Evolutionary conservation across 2,797 vertebrate genomes (phyloP), one percentile per base, ranked within the genome.

Genomic region (Coendou prehensilis): DNA sequence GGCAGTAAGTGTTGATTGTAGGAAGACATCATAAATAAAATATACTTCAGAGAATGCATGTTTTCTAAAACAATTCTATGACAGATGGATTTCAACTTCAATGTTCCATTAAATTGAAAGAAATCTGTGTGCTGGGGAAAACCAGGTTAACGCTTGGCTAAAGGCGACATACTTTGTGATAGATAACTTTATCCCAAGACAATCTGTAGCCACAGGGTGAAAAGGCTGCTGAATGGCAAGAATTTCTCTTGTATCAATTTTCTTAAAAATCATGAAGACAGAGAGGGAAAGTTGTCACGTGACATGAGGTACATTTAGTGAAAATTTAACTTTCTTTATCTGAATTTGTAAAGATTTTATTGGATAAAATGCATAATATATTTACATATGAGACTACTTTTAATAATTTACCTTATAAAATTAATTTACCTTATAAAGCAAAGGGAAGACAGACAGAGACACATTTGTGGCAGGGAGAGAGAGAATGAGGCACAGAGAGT

Each of bases 291-390:
- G 10, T 22, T 6, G 26, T 0, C 13, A 89, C 33, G 1, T 26
- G 9, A 18, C 14, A 45, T 41, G 11, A 79, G 2, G 4, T 41
- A 50, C 3, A 20, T 79, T 87, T 52, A 61, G 9, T 56, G 37
- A 91, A 92, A 75, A 87, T 87, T 84, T 80, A 80, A 45, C 14
- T 89, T 84, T 95, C 2, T 84, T 64, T 41, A 56, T 18, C 17
- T 69, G 26, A 81, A 15, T 33, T 76, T 85, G 17, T 30, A 88
- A 93, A 59, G 4, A 81, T 81, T 88, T 79, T 71, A 1, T 83
- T 85, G 50, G 11, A 7, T n/a, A 45, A 89, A 95, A 94, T 71
- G 3, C 9, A 59, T 47, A 64, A 20, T 56, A 10, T 67, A 79
- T 26, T 78, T 87, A 67, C 56, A 56, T 37, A 20, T 63, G 2